Evolutionary conservation across 64 coral and sea anemone genomes (phyloP), one percentile per base, ranked within the genome.

Genomic region (Cladopsammia gracilis): DNA sequence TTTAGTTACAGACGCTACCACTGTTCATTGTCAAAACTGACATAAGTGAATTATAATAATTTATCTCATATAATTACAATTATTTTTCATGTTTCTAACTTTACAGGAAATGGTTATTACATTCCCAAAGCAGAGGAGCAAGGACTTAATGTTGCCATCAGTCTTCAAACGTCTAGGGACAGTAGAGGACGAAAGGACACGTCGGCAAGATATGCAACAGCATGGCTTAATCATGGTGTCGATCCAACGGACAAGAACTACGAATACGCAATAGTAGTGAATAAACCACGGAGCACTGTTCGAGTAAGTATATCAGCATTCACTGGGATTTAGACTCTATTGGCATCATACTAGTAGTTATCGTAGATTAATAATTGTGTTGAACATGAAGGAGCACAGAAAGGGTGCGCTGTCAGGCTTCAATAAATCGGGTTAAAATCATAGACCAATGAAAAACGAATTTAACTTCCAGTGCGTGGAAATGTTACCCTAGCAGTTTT

Each of bases 31-130:
- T 25, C 25, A 70, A 56, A 10, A 56, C 53, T 56, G 53, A 56
- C 12, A 56, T 56, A 56, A 34, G 0, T 34, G 34, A 34, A 34
- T 34, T 34, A 34, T 34, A 34, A 34, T 34, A 1, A 34, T 42
- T 10, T 24, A 70, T 10, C 24, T 24, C 10, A 24, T 11, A 12
- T 24, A 25, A 24, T 70, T 6, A 26, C 19, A 10, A 14, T 73
- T 16, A 15, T 47, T 47, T 83, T 65, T 45, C 19, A 11, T 64
- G 58, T n/a, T 43, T 82, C 1, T 49, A 54, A 20, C 12, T 7
- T 77, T 24, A 71, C 80, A 53, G 76, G 77, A 19, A 91, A 91
- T 48, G 65, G 76, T 51, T 91, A 91, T 46, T 91, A 81, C 71
- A 73, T 73, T 46, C 71, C 71, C 1, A 15, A 73, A 0, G 71